Evolutionary conservation across 2,888 invertebrate genomes (phyloP).

Genomic region (Yponomeuta malinellus): DNA sequence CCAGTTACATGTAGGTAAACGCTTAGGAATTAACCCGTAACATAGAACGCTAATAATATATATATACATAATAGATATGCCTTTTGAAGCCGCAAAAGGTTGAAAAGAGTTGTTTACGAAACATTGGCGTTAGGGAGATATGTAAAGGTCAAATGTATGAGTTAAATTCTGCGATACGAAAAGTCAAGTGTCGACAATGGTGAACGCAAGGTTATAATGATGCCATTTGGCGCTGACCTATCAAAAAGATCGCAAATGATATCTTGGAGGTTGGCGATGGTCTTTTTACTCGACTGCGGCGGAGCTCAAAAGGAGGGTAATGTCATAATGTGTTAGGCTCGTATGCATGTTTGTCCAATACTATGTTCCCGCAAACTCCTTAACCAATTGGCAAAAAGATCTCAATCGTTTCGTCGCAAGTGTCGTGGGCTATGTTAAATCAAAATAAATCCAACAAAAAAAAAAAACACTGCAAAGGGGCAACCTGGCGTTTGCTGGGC

Average conservation of each 20-base stretch:
- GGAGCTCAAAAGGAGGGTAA: background rate
- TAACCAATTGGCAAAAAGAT: too few relatives aligned
- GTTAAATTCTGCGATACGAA: constrained; percentile 33
- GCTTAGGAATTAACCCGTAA: background rate
- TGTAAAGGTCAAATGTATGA: constrained; percentile 46
- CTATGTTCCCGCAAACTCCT: too few relatives aligned
- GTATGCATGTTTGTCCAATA: too few relatives aligned
- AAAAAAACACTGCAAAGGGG: too few relatives aligned
- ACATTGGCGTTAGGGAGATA: constrained; percentile 37
- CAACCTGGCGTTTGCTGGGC: too few relatives aligned
- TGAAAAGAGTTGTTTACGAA: constrained; percentile 38
- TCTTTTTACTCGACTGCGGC: background rate
- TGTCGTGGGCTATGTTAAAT: too few relatives aligned
- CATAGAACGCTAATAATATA: background rate
- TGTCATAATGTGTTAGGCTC: too few relatives aligned
- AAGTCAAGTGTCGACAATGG: constrained; percentile 25
- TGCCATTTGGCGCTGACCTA: background rate
- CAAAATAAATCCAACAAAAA: too few relatives aligned
- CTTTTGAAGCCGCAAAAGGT: constrained; percentile 37
- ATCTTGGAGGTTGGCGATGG: too few relatives aligned
- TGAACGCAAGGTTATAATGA: constrained; percentile 18
- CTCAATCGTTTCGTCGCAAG: too few relatives aligned
- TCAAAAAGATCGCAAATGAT: constrained; percentile 10
- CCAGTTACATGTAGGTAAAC: background rate
- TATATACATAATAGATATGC: constrained; percentile 20